Conservation (phyloP, 2,888 invertebrate species). For the Acanthosepion pharaonis region DNA sequence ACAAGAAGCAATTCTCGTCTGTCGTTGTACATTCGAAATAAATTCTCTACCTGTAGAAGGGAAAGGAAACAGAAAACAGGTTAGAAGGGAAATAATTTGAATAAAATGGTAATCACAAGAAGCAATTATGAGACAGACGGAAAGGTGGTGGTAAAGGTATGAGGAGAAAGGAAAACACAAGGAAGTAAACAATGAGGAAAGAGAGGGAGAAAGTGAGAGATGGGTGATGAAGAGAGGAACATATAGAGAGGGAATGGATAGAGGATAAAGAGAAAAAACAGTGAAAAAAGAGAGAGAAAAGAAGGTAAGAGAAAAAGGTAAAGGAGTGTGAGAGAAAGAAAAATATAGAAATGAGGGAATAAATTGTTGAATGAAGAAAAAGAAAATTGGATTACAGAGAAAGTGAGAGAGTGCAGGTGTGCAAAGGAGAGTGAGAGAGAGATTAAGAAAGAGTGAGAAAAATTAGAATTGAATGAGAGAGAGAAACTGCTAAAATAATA, state of each 20-base stretch:
- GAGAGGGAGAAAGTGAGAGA: background rate
- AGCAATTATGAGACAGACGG: background rate
- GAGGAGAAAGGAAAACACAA: background rate
- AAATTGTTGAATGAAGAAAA: background rate
- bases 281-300: background rate
- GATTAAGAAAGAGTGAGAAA: background rate
- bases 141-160: background rate
- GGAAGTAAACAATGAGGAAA: background rate
- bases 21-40: constrained; percentile 73
- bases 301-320: background rate
- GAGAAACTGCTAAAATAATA: background rate
- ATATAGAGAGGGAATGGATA: background rate
- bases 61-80: background rate
- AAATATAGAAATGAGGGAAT: background rate
- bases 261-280: background rate
- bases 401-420: background rate
- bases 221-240: background rate
- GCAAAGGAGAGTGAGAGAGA: background rate
- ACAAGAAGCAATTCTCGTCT: constrained; percentile 66
- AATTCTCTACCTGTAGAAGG: constrained; percentile 71
- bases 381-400: background rate
- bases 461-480: background rate
- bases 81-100: background rate
- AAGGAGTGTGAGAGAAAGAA: background rate
- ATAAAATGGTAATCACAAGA: background rate